Evolutionary conservation across 1,140 invertebrate species (phyloP).

Genomic region (Scylla paramamosain): DNA sequence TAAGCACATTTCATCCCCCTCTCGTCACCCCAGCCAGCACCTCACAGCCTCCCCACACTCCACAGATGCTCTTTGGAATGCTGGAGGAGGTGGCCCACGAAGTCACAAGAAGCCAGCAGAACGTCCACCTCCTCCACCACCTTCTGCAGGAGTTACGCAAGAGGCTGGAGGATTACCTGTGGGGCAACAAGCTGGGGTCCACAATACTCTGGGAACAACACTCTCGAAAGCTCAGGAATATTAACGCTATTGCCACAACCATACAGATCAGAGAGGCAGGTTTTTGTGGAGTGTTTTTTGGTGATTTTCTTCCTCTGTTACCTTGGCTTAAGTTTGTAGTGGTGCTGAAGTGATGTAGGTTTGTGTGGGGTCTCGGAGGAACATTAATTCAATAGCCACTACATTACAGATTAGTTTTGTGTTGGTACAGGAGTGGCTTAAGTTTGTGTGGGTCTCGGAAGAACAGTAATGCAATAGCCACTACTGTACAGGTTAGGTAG

Average conservation of each 20-base stretch:
- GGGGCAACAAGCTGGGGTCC: slow-evolving; percentile 93
- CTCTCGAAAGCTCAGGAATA: slow-evolving; percentile 89
- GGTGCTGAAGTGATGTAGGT: too few relatives aligned
- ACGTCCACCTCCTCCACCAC: slow-evolving; percentile 89
- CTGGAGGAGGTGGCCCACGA: slow-evolving; percentile 93
- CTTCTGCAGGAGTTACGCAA: slow-evolving; percentile 87
- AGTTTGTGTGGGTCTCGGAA: too few relatives aligned
- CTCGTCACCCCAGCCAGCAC: too few relatives aligned
- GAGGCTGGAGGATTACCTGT: slow-evolving; percentile 87
- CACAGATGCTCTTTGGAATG: slow-evolving; percentile 85
- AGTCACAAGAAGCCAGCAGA: slow-evolving; percentile 93
- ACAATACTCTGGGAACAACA: slow-evolving; percentile 94
- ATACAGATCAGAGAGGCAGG: slow-evolving; percentile 58
- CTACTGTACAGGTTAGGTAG: too few relatives aligned
- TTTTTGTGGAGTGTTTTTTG: not conserved
- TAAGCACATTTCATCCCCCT: too few relatives aligned
- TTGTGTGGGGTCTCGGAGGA: too few relatives aligned
- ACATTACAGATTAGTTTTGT: too few relatives aligned
- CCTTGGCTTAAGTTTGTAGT: too few relatives aligned
- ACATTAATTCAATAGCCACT: too few relatives aligned
- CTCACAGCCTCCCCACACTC: not conserved
- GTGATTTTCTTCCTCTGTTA: too few relatives aligned
- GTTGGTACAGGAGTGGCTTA: too few relatives aligned
- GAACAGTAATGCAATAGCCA: too few relatives aligned
- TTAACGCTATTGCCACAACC: slow-evolving; percentile 87